phyloP scores from a whole-genome alignment of 2,888 invertebrate species.

The Leptinotarsa peninsularis region DNA sequence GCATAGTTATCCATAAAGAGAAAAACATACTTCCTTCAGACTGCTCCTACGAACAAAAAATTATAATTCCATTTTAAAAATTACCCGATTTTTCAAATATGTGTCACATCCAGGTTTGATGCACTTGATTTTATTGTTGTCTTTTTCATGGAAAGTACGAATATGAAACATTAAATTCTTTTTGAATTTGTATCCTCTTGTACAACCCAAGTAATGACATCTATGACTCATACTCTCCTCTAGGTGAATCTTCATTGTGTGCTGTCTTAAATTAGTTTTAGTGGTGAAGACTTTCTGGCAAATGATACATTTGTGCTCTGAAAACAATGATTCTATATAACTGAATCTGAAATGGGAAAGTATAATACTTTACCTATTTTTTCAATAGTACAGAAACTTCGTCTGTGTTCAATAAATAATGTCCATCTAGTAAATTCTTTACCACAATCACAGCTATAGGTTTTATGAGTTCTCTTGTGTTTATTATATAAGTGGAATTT shows the following conservation, averaged over 20 bases:
- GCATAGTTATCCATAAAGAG: no score
- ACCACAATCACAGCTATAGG: conserved; percentile 57
- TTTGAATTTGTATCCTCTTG: conserved; percentile 53
- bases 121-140: conserved; percentile 35
- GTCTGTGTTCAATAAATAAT: conserved; percentile 52
- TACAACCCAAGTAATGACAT: conserved; percentile 53
- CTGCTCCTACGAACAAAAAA: conserved; percentile 25
- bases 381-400: conserved; percentile 42
- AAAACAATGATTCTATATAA: conserved; percentile 33
- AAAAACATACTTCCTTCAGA: no score
- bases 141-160: conserved; percentile 51
- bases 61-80: conserved; percentile 11
- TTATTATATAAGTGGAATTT: conserved; percentile 50
- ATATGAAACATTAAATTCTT: conserved; percentile 56
- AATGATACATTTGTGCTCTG: conserved; percentile 51
- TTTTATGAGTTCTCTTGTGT: conserved; percentile 56
- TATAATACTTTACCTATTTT: conserved; percentile 21
- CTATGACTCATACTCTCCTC: conserved; percentile 42
- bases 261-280: conserved; percentile 48
- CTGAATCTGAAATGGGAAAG: background rate
- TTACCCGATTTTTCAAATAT: conserved; percentile 40
- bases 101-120: conserved; percentile 46
- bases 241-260: conserved; percentile 48
- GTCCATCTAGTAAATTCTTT: conserved; percentile 56
- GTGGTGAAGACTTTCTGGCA: conserved; percentile 53